Percentiles rank a stretch among this genome's conserved stretches.
These are phyloP conservation scores for Tylochromis polylepis DNA, from an alignment of 2,113 vertebrate genomes.

Conservation along the genomic window DNA sequence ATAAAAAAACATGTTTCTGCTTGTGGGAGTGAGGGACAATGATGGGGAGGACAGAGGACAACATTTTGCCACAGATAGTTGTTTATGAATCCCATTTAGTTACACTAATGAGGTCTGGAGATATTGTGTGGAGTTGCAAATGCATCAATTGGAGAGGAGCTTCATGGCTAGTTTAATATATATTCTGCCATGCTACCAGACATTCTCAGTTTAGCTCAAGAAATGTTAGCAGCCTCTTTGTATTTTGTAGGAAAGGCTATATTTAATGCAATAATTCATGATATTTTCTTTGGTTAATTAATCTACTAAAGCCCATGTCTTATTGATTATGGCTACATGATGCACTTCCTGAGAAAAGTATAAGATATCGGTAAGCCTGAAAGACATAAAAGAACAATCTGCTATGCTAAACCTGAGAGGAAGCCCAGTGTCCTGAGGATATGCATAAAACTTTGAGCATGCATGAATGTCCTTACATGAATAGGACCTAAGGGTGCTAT, in stretches of 20 bases:
- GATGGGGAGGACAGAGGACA: not conserved
- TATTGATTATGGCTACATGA: not conserved
- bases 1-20: constrained; percentile 10
- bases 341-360: not conserved
- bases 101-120: constrained; percentile 28
- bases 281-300: not conserved
- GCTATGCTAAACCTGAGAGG: not conserved
- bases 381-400: not conserved
- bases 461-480: constrained; percentile 1
- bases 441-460: not conserved
- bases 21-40: not conserved
- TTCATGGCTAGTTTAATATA: not conserved
- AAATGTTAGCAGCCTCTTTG: not conserved
- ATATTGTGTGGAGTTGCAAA: not conserved
- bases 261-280: not conserved
- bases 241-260: not conserved
- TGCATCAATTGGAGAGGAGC: not conserved
- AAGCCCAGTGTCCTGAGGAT: not conserved
- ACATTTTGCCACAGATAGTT: not conserved
- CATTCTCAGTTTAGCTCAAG: not conserved
- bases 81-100: not conserved
- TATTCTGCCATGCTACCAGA: not conserved
- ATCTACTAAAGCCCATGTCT: not conserved
- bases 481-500: constrained; percentile 24
- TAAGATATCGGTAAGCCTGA: not conserved